Base-by-base conservation (phyloP, 1,140 invertebrate species). In the Wiebesia pumilae region DNA sequence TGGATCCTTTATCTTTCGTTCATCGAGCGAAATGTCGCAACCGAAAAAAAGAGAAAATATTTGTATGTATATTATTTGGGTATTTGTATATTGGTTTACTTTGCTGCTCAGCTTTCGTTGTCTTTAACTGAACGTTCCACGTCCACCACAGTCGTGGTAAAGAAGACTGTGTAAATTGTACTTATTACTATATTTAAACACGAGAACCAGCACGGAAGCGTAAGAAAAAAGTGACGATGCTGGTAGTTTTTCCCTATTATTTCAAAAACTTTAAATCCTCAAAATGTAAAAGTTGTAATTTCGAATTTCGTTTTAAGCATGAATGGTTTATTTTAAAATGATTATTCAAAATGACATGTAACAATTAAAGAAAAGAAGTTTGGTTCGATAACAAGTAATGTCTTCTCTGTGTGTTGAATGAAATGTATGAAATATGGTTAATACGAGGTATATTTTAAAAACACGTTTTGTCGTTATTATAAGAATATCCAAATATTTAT, bases 11-110 rank as follows among this genome's bases (percentile, higher is more conserved):
- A 62, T 85, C 30, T 85, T 38, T 58, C 16, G 21, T 43, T 43
- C 35, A 75, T 40, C 33, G 71, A 75, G 9, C 24, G 19, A 43
- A 75, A 43, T 10, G n/a, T 75, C 27, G 71, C 7, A 75, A n/a
- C 16, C 9, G 54, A 62, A 69, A 65, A 62, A 77, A 40, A 54
- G 30, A 65, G 51, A 33, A 65, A 85, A n/a, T 40, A 75, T 73
- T 58, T 21, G 84, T 65, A 65, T 62, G 85, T 86, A 75, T 82
- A 81, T 81, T 79, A 81, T 84, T 84, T 67, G 54, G 75, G 54
- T 78, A 62, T 78, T 67, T 71, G 77, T 3, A 33, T 24, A 27
- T 67, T 33, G 35, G 19, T 69, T 77, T 54, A 14, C 19, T 12
- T 75, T 62, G 27, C 19, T 30, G 9, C 43, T 24, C 21, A 47